Percentiles rank a stretch among this genome's conserved stretches.
phyloP scores from a whole-genome alignment of 2,797 vertebrate species.

The Gallirallus australis region DNA sequence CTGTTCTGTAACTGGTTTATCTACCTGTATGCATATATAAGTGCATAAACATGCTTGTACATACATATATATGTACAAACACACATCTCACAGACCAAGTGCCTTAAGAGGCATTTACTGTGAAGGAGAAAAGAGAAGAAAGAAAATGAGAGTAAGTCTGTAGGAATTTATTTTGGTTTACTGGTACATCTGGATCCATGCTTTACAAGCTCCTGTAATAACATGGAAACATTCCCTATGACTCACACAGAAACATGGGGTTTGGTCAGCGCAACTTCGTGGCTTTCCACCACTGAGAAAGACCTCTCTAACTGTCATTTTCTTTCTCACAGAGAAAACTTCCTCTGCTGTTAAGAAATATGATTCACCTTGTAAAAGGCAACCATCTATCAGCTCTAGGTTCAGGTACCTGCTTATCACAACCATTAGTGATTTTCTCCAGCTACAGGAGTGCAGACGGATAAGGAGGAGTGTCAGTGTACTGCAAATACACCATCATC shows the following conservation, averaged over 20 bases:
- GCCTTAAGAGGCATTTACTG: not conserved
- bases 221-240: not conserved
- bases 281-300: conserved; percentile 6
- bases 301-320: not conserved
- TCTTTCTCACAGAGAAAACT: conserved; percentile 27
- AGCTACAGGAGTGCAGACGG: not conserved
- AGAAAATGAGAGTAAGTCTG: not conserved
- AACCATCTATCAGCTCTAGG: conserved; percentile 32
- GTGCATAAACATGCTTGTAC: too few relatives aligned
- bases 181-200: not conserved
- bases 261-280: not conserved
- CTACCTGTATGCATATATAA: not conserved
- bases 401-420: conserved; percentile 15
- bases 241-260: not conserved
- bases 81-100: not conserved
- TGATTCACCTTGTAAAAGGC: conserved; percentile 62
- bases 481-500: not conserved
- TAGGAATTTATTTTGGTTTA: not conserved
- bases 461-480: not conserved
- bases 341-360: conserved; percentile 40
- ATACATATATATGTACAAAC: not conserved
- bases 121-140: not conserved
- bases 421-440: conserved; percentile 19
- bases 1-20: not conserved
- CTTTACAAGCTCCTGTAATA: not conserved